phyloP scores from a whole-genome alignment of 2,113 vertebrate genomes.

The Muntiacus muntjak region DNA sequence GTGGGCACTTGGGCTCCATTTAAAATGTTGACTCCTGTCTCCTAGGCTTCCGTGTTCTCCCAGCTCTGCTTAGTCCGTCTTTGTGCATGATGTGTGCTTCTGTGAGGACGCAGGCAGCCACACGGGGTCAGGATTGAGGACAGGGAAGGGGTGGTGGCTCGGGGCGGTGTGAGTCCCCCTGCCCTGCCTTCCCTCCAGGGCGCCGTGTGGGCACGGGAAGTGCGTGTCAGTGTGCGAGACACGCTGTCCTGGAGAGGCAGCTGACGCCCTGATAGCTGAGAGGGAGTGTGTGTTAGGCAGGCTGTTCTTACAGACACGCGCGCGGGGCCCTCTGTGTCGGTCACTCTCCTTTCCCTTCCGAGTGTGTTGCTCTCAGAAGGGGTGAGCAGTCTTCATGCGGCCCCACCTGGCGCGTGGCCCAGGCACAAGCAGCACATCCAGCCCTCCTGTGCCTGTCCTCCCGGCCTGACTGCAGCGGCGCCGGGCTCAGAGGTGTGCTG shows the following conservation, averaged over 20 bases:
- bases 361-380: background rate
- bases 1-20: constrained; percentile 52
- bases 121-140: constrained; percentile 60
- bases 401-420: background rate
- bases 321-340: accelerated
- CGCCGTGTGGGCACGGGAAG: background rate
- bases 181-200: background rate
- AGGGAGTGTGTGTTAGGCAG: background rate
- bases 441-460: background rate
- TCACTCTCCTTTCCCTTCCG: background rate
- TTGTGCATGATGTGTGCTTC: constrained; percentile 69
- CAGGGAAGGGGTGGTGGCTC: constrained; percentile 47
- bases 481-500: background rate
- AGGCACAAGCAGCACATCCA: background rate
- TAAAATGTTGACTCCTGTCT: constrained; percentile 68
- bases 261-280: background rate
- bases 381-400: background rate
- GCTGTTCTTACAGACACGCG: too few relatives aligned
- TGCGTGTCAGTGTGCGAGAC: background rate
- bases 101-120: constrained; percentile 66
- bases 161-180: background rate
- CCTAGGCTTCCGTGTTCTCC: constrained; percentile 20
- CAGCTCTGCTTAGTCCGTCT: constrained; percentile 69
- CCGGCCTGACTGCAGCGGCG: background rate
- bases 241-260: background rate